These are phyloP conservation scores for Cladorhizidae sp. DNA, from an alignment of 37 sponge, comb jelly and placozoan genomes.

Conservation along the genomic window DNA sequence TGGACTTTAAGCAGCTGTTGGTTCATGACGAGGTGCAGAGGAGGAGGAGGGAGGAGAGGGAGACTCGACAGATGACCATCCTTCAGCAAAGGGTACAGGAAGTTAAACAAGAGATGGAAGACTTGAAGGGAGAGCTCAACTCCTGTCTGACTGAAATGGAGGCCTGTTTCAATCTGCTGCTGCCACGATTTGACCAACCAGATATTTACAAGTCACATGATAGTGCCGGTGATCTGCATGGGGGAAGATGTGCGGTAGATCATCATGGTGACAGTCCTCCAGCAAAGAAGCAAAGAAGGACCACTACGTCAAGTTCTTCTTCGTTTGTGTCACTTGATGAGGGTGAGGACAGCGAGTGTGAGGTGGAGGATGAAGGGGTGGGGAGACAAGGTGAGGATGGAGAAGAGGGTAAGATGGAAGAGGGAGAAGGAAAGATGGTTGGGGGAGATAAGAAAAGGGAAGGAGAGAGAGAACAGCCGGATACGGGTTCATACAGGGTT, in stretches of 20 bases:
- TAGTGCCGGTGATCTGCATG: too few relatives aligned
- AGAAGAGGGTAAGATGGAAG: not conserved
- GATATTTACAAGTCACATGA: constrained; percentile 18
- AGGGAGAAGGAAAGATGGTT: constrained; percentile 3
- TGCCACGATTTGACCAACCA: constrained; percentile 60
- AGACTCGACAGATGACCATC: constrained; percentile 34
- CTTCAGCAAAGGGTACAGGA: constrained; percentile 48
- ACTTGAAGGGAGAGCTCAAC: constrained; percentile 50
- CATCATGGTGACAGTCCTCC: not conserved
- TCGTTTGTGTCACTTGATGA: not conserved
- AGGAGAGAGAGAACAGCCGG: constrained; percentile 21
- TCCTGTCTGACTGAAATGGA: constrained; percentile 58
- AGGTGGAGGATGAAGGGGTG: not conserved
- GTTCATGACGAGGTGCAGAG: constrained; percentile 51
- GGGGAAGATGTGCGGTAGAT: too few relatives aligned
- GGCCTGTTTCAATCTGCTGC: constrained; percentile 69
- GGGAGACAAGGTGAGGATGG: not conserved
- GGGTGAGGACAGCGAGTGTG: not conserved
- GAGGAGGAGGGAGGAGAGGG: constrained; percentile 45
- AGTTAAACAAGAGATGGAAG: constrained; percentile 55
- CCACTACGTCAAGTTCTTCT: not conserved
- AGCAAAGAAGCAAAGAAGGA: not conserved
- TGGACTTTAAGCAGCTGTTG: constrained; percentile 72
- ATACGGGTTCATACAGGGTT: not conserved
- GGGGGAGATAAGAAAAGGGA: constrained; percentile 1